Percentiles rank a stretch among this genome's conserved stretches.
Evolutionary conservation across 1,140 invertebrate genomes (phyloP).

Genomic region (Leptoteleia sp.): DNA sequence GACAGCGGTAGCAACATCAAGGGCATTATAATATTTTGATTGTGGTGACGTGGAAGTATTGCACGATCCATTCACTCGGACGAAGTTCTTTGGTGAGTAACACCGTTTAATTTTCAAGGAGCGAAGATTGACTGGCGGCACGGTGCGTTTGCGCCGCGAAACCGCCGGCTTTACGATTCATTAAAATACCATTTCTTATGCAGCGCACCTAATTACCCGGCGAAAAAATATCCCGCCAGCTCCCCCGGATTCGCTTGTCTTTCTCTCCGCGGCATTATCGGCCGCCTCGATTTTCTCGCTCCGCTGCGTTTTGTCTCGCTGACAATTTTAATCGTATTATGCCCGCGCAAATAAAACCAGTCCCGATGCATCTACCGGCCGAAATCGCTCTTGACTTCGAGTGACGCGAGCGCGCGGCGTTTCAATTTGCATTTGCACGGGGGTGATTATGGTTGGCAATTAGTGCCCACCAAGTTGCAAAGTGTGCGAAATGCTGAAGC

Average conservation of each 20-base stretch:
- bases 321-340: slow-evolving; percentile 57
- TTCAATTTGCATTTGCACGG: slow-evolving; percentile 49
- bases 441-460: slow-evolving; percentile 15
- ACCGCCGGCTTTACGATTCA: slow-evolving; percentile 74
- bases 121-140: slow-evolving; percentile 72
- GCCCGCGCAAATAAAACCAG: slow-evolving; percentile 23
- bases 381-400: slow-evolving; percentile 37
- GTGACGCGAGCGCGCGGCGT: slow-evolving; percentile 17
- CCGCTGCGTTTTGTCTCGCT: slow-evolving; percentile 38
- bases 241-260: slow-evolving; percentile 31
- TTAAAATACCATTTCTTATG: slow-evolving; percentile 78
- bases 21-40: slow-evolving; percentile 59
- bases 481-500: slow-evolving; percentile 1
- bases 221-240: slow-evolving; percentile 71
- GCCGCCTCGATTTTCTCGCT: slow-evolving; percentile 40
- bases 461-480: not conserved
- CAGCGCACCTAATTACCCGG: slow-evolving; percentile 74
- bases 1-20: slow-evolving; percentile 32
- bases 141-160: slow-evolving; percentile 66
- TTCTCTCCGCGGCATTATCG: slow-evolving; percentile 14
- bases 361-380: slow-evolving; percentile 16
- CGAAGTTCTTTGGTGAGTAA: slow-evolving; percentile 39
- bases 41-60: slow-evolving; percentile 53
- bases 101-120: slow-evolving; percentile 71
- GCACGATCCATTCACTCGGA: slow-evolving; percentile 55